Conservation (phyloP, 2,797 vertebrate genomes). For the Clamator glandarius region DNA sequence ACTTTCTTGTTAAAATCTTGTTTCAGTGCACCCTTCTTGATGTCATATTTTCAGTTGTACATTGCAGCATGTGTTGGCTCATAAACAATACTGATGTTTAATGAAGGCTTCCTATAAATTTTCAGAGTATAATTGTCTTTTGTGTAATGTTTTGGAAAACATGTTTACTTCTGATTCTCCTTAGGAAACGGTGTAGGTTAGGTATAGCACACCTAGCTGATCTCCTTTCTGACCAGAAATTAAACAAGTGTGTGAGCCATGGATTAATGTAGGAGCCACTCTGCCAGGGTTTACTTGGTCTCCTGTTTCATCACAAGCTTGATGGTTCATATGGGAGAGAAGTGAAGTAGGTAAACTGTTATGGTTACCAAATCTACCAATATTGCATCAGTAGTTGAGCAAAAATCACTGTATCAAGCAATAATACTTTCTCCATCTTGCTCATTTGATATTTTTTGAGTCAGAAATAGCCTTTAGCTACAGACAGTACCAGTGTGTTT, state of each 20-base stretch:
- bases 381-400: not conserved
- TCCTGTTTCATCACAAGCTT: not conserved
- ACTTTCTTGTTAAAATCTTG: not conserved
- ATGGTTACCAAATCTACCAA: not conserved
- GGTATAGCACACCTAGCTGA: not conserved
- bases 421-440: not conserved
- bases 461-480: not conserved
- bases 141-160: not conserved
- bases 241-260: not conserved
- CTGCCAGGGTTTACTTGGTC: not conserved
- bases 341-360: not conserved
- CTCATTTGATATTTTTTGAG: not conserved
- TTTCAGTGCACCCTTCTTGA: not conserved
- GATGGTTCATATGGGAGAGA: not conserved
- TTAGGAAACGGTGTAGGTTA: not conserved
- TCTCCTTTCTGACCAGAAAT: not conserved
- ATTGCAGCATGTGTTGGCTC: not conserved
- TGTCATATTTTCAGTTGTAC: not conserved
- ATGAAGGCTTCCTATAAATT: not conserved
- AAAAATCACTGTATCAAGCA: not conserved
- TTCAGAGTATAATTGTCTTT: not conserved
- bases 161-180: not conserved
- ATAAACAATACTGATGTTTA: not conserved
- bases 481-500: not conserved
- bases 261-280: not conserved